Base-by-base conservation (phyloP, 2,888 invertebrate species). In the Acrobasis consociella region DNA sequence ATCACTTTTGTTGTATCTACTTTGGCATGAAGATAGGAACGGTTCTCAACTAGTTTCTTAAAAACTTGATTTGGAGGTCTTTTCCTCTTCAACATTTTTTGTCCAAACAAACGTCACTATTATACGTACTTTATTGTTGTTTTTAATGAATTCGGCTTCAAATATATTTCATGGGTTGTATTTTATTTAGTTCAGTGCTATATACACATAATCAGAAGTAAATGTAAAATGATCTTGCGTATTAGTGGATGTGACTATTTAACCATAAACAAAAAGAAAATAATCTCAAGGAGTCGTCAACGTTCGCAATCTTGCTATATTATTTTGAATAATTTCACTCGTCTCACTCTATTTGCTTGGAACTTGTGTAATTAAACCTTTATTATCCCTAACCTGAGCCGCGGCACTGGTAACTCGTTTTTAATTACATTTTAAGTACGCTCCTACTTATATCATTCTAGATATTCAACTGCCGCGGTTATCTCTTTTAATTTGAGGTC, bases 351-450 rank as follows among this genome's bases (percentile, higher is more conserved):
- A 73, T 76, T 74, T 67, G 69, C 72, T 72, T 73, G 75, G 71
- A 77, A 82, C 81, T 77, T 73, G 81, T 77, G 78, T 79, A 83
- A 85, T 85, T 84, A 83, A 82, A 81, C 72, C 80, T 83, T 85
- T 83, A 85, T 77, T 85, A 83, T 81, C 76, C 79, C 72, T 78
- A 76, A 77, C 77, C 75, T 65, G 73, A 70, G 66, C 71, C 71
- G 72, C 72, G 72, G 76, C 72, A 75, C 69, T 76, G 74, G 78
- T 81, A 87, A 87, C 87, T 82, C 62, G 86, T 85, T 87, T 85
- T 85, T 84, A 87, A 86, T 86, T 85, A 81, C 81, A 76, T 81
- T 86, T 85, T 82, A 84, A 85, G 78, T 78, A 80, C 77, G 73
- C 73, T 74, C 73, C 73, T 82, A 79, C 77, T 79, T 80, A 78